Conservation (phyloP, 2,888 invertebrate genomes). For the Andrena hattorfiana region DNA sequence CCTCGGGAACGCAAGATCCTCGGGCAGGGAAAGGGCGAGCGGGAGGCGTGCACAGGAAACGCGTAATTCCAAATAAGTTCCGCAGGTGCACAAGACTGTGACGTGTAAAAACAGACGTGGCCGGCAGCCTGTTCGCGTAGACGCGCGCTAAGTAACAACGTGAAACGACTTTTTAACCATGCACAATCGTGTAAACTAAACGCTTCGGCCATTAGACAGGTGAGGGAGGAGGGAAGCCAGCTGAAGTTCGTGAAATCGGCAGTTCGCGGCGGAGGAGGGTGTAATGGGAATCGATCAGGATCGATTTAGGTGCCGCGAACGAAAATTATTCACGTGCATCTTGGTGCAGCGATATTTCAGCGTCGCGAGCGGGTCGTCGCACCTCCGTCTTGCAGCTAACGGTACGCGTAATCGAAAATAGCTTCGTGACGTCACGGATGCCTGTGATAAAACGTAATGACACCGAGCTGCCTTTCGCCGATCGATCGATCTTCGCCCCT, state of each 20-base stretch:
- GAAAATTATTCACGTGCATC: constrained; percentile 23
- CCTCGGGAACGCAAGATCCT: constrained; percentile 25
- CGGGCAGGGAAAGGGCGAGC: constrained; percentile 21
- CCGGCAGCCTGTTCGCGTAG: neutral
- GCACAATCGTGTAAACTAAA: neutral
- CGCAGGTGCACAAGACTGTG: constrained; percentile 64
- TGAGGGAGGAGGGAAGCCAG: neutral
- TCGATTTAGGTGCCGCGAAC: neutral
- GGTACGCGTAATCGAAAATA: constrained; percentile 63
- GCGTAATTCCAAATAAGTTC: constrained; percentile 67
- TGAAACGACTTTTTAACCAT: neutral
- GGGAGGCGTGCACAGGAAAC: constrained; percentile 54
- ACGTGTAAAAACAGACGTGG: constrained; percentile 47
- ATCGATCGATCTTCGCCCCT: constrained; percentile 30
- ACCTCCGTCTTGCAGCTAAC: constrained; percentile 40
- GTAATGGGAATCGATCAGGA: neutral
- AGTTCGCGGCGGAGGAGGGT: neutral
- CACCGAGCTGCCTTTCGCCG: constrained; percentile 51
- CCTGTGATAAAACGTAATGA: constrained; percentile 62
- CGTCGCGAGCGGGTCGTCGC: constrained; percentile 34
- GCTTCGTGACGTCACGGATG: constrained; percentile 50
- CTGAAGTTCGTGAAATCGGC: neutral
- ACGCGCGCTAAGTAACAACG: constrained; percentile 14
- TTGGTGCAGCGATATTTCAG: constrained; percentile 18
- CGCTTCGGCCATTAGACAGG: neutral